Base-by-base conservation (phyloP, 2,797 vertebrate genomes). In the Enteromius unitaeniatus region DNA sequence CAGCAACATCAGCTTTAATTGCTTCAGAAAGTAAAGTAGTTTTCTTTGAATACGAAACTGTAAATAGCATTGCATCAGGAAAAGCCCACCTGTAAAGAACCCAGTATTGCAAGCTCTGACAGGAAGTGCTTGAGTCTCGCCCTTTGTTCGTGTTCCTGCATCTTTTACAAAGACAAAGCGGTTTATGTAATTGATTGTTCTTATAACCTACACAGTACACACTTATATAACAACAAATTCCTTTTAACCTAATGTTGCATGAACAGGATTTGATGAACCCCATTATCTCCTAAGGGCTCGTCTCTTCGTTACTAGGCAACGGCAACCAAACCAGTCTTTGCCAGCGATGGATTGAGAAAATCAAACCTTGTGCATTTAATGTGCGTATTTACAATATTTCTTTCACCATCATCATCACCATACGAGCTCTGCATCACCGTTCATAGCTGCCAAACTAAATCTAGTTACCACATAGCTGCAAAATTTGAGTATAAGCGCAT, bases 101-200 rank as follows among this genome's bases (percentile, higher is more conserved):
- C 94, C 0, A 95, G 91, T 21, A 94, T 60, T 49, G 94, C 93
- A 88, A 95, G 86, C 81, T 95, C 94, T 19, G 86, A 90, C 23
- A 95, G 90, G 64, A 95, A 95, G 78, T 93, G 91, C 86, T 95
- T 92, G 85, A 95, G 90, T 60, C 88, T 95, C 91, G 83, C 92
- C 88, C 65, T 94, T 86, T 94, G 94, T 79, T 95, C 94, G 88
- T 85, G 88, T 79, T 95, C 95, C 84, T 86, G 79, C 79, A 93
- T 94, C 93, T 95, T 15, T 68, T 40, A 64, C 49, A 69, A 65
- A 84, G 42, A 37, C 47, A 86, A 23, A 62, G 84, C 11, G 37
- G 72, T 40, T 82, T 53, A 37, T 51, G 6, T 31, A 19, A 79
- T 47, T 34, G 34, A 4, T 11, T 64, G 42, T 80, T 78, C 17